Percentiles rank a stretch among this genome's conserved stretches.
Conservation (phyloP, 2,113 vertebrate genomes). For the Nestor notabilis region DNA sequence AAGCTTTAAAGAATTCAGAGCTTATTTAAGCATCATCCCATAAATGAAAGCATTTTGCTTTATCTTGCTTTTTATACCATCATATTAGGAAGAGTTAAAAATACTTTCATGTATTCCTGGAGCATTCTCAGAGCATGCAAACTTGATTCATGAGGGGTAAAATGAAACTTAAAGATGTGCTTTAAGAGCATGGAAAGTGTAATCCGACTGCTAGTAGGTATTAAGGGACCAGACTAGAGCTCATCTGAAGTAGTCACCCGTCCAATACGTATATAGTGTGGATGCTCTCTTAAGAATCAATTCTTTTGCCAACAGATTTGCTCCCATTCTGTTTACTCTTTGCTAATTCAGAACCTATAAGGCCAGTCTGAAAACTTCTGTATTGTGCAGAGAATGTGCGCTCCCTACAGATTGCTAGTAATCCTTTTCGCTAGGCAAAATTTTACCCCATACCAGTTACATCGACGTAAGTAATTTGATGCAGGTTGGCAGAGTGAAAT, state of each 20-base stretch:
- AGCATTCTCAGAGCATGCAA: background rate
- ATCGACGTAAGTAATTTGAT: background rate
- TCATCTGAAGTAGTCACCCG: background rate
- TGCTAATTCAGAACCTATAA: background rate
- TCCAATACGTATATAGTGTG: no score
- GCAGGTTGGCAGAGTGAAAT: background rate
- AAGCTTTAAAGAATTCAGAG: background rate
- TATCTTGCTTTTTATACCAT: background rate
- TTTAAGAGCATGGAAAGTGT: background rate
- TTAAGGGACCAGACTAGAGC: background rate
- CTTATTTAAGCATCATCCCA: background rate
- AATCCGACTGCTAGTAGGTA: background rate
- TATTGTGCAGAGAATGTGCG: background rate
- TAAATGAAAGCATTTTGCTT: background rate
- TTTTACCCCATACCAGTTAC: background rate
- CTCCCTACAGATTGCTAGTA: background rate
- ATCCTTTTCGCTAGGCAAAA: background rate
- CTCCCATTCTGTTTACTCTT: background rate
- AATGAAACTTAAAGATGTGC: background rate
- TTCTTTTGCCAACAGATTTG: background rate
- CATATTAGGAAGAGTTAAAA: background rate
- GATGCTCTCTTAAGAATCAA: background rate
- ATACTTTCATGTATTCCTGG: background rate
- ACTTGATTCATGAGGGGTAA: background rate
- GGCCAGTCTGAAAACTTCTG: background rate